Conservation (phyloP, 2,113 vertebrate genomes). For the Lasiurus borealis region DNA sequence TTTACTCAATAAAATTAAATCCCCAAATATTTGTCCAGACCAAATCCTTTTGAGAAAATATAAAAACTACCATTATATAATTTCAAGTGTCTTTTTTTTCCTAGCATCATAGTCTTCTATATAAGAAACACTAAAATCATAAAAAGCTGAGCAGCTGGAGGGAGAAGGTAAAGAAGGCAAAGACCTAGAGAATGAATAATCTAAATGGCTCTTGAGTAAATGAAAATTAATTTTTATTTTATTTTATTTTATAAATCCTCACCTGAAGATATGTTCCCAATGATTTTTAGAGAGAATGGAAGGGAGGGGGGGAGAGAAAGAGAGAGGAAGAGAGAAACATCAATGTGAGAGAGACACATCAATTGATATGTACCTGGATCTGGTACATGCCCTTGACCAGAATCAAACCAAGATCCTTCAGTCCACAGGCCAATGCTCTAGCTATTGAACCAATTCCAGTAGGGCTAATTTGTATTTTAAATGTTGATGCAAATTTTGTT, state of each 20-base stretch:
- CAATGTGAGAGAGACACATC: too few species aligned
- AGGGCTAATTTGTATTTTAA: conserved; percentile 2
- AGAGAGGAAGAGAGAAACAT: too few species aligned
- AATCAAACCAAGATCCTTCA: too few species aligned
- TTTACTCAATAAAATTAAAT: conserved; percentile 20
- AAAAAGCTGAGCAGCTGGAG: background rate
- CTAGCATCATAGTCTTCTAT: background rate
- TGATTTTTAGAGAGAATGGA: too few species aligned
- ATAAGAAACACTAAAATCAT: background rate
- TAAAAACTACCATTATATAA: background rate
- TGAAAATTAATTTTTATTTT: conserved; percentile 24
- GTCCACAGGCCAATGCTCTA: too few species aligned
- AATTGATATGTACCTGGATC: too few species aligned
- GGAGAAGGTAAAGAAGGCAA: background rate
- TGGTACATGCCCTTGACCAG: too few species aligned
- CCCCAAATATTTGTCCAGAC: background rate
- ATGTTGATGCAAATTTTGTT: background rate
- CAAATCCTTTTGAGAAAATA: background rate
- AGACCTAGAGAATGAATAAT: background rate
- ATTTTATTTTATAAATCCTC: background rate
- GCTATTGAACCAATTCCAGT: too few species aligned
- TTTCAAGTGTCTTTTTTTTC: background rate
- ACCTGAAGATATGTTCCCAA: too few species aligned
- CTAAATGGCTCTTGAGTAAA: background rate
- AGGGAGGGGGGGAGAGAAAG: too few species aligned